Evolutionary conservation across 2,113 vertebrate species (phyloP).

Genomic region (Setophaga kirtlandii): DNA sequence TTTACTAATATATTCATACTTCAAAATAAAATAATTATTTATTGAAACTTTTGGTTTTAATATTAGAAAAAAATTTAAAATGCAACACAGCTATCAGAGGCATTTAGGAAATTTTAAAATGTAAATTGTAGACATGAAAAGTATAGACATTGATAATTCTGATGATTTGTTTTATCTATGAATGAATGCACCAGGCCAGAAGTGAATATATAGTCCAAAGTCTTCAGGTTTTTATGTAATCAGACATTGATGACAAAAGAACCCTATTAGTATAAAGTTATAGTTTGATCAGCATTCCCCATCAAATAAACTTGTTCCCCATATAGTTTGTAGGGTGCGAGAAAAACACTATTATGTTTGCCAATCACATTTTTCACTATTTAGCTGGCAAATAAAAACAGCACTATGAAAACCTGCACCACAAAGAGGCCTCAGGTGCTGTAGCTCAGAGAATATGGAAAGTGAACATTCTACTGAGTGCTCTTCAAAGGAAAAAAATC

Average conservation of each 20-base stretch:
- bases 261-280: not conserved
- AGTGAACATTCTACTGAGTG: not conserved
- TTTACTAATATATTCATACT: not conserved
- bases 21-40: not conserved
- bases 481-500: not conserved
- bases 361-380: not conserved
- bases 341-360: not conserved
- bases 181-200: not conserved
- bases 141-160: not conserved
- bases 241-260: not conserved
- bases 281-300: not conserved
- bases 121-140: not conserved
- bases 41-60: not conserved
- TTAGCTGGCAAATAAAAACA: not conserved
- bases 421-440: not conserved
- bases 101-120: not conserved
- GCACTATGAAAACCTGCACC: not conserved
- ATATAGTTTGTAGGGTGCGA: not conserved
- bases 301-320: not conserved
- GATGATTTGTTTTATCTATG: not conserved
- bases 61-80: not conserved
- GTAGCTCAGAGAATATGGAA: not conserved
- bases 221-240: not conserved
- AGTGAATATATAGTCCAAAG: not conserved
- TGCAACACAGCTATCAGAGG: not conserved